These are phyloP conservation scores for Syrphus vitripennis DNA, from an alignment of 2,888 invertebrate genomes.

Conservation along the genomic window DNA sequence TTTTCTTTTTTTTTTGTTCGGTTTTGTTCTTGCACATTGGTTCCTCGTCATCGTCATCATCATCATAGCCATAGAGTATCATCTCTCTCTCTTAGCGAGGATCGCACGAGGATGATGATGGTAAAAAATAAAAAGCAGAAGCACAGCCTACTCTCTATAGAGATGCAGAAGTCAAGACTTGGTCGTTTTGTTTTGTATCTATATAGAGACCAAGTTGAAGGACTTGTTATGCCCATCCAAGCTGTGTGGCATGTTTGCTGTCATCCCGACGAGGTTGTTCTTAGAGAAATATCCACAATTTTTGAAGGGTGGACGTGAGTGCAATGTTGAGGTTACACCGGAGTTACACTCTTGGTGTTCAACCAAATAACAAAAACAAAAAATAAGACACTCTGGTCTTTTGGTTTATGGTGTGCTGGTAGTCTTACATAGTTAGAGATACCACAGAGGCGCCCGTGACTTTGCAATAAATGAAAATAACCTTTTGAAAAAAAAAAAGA, in stretches of 20 bases:
- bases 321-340: slow-evolving; percentile 64
- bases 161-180: slow-evolving; percentile 7
- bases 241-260: slow-evolving; percentile 68
- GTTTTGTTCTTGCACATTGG: slow-evolving; percentile 26
- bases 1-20: slow-evolving; percentile 3
- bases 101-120: slow-evolving; percentile 12
- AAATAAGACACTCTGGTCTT: slow-evolving; percentile 17
- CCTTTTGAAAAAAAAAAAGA: no score
- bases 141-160: slow-evolving; percentile 5
- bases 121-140: slow-evolving; percentile 21
- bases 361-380: neutral
- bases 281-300: slow-evolving; percentile 61
- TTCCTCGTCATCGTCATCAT: slow-evolving; percentile 49
- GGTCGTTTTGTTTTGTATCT: neutral
- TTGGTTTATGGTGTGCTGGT: slow-evolving; percentile 33
- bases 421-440: neutral
- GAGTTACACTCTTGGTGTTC: slow-evolving; percentile 51
- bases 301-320: slow-evolving; percentile 71
- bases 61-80: slow-evolving; percentile 34
- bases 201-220: slow-evolving; percentile 15
- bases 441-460: slow-evolving; percentile 64
- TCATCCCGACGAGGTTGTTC: slow-evolving; percentile 51
- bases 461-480: slow-evolving; percentile 70
- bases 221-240: slow-evolving; percentile 58
- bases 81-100: neutral